Base-by-base conservation (phyloP, 2,113 vertebrate genomes). In the Tragelaphus strepsiceros region DNA sequence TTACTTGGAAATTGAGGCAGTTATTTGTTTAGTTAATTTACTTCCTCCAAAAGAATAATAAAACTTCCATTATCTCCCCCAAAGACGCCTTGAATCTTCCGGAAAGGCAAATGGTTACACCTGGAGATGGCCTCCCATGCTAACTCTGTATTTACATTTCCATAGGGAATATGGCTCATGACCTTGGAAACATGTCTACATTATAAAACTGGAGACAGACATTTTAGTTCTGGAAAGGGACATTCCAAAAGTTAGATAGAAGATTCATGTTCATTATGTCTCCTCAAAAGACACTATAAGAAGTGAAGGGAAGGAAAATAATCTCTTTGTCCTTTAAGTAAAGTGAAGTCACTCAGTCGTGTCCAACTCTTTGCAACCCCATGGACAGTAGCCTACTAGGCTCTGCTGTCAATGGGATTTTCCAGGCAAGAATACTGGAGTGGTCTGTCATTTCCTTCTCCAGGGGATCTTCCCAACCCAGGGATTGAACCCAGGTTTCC, bases 11-110 rank as follows among this genome's bases (percentile, higher is more conserved):
- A 88, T 58, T 74, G 74, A 94, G 32, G 30, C 78, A 64, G 14
- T 19, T 92, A 43, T 94, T 82, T 92, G n/a, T 86, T 91, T 92
- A 87, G 58, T 85, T 97, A 88, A 95, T 86, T 95, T 62, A 80
- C 22, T 90, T 74, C 28, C 61, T 95, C 32, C 59, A 58, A 74
- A 84, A 80, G 11, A 81, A 54, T 88, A 93, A 58, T 51, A 78
- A 87, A 87, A 62, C 14, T 49, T 88, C 30, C 46, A 10, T 96
- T 84, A 90, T 58, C 74, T 92, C 15, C 64, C 32, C 21, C 3
- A 95, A 91, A 89, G 2, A 74, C 4, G 93, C 64, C 43, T 54
- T 62, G 91, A 84, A 58, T 89, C 64, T 93, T 93, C 35, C 28
- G 35, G 22, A 53, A 90, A 95, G 24, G 39, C 64, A 94, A 92